Evolutionary conservation across 2,797 vertebrate genomes (phyloP).

Genomic region (Anguilla marmorata): DNA sequence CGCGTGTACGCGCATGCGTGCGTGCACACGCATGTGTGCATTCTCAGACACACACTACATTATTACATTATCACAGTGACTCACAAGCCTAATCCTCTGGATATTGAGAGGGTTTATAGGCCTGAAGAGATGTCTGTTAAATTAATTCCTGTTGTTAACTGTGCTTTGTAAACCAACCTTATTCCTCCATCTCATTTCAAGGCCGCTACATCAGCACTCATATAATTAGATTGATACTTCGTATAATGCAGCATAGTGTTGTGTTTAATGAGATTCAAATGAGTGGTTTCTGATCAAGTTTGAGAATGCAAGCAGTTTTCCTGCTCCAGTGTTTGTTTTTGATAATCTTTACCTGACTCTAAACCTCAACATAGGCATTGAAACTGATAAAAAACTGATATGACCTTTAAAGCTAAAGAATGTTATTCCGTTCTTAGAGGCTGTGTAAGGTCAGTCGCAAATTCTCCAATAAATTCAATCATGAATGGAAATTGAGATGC

Average conservation of each 20-base stretch:
- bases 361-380: constrained; percentile 54
- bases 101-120: constrained; percentile 23
- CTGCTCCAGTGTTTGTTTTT: constrained; percentile 67
- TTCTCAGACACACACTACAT: constrained; percentile 28
- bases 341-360: constrained; percentile 61
- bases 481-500: constrained; percentile 4
- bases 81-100: constrained; percentile 24
- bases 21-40: constrained; percentile 1
- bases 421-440: neutral
- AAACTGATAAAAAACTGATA: constrained; percentile 54
- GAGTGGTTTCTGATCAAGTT: constrained; percentile 47
- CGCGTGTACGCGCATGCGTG: neutral
- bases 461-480: constrained; percentile 21
- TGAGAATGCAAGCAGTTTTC: constrained; percentile 37
- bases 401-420: constrained; percentile 35
- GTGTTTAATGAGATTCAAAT: constrained; percentile 62
- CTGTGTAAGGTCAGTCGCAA: constrained; percentile 7
- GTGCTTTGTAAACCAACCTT: constrained; percentile 52
- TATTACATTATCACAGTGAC: constrained; percentile 6
- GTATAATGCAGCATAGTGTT: constrained; percentile 60
- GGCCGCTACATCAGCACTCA: constrained; percentile 13
- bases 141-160: constrained; percentile 33
- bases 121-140: constrained; percentile 44
- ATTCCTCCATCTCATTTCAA: constrained; percentile 45
- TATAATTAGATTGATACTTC: constrained; percentile 60